Percentiles rank a stretch among this genome's conserved stretches.
These are phyloP conservation scores for Megaleporinus macrocephalus DNA, from an alignment of 2,113 vertebrate genomes.

Conservation along the genomic window DNA sequence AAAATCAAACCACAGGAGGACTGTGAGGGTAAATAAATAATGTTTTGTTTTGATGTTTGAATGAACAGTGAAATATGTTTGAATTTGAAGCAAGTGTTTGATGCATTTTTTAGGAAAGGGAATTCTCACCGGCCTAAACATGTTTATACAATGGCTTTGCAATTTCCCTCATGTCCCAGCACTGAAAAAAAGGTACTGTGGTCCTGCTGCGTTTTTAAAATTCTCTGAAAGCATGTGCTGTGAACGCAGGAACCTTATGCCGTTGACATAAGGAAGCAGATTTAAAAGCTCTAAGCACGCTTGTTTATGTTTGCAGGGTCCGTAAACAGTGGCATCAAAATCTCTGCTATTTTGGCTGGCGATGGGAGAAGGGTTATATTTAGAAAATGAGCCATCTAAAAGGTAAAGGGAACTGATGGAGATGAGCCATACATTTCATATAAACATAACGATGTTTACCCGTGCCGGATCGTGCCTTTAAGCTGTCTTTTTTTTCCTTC, in stretches of 20 bases:
- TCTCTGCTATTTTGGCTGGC: background rate
- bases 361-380: background rate
- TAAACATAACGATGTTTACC: background rate
- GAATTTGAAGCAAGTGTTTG: background rate
- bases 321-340: background rate
- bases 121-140: background rate
- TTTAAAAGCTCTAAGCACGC: background rate
- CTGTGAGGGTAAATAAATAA: background rate
- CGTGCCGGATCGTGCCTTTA: background rate
- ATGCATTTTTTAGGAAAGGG: background rate
- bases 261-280: background rate
- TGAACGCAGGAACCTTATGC: background rate
- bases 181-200: background rate
- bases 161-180: background rate
- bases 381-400: background rate
- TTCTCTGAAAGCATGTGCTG: background rate
- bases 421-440: conserved; percentile 5
- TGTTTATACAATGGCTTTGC: background rate
- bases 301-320: background rate
- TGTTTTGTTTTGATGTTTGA: background rate
- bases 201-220: background rate
- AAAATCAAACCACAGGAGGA: too few species aligned
- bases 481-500: background rate
- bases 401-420: conserved; percentile 3
- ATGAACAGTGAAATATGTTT: background rate